Base-by-base conservation (phyloP, 2,888 invertebrate species). In the Lasioglossum villosulum region DNA sequence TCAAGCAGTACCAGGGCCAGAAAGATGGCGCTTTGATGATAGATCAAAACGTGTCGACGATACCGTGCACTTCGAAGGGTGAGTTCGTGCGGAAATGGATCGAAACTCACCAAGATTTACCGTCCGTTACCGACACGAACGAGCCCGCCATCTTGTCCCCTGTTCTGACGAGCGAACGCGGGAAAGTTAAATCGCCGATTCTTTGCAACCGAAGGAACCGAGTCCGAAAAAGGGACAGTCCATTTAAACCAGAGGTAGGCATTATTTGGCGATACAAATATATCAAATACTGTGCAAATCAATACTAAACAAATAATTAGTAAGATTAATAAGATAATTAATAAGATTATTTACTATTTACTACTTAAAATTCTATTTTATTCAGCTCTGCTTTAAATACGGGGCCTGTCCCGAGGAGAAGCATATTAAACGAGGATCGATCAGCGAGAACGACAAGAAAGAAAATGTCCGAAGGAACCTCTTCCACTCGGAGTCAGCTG, bases 81-180 rank as follows among this genome's bases (percentile, higher is more conserved):
- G 90, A 93, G 45, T 91, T 88, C 72, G 88, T 93, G 4, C 80
- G 86, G n/a, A 86, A 89, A 56, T 93, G 93, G 93, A 83, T 92
- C 42, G 87, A 89, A 70, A 82, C 86, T 42, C 89, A 90, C 42
- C 68, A 70, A 5, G 14, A 34, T 14, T 8, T 63, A 16, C 1
- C 63, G 1, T 6, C 34, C 8, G 10, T 66, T 66, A 30, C 14
- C 39, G 76, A 52, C 12, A 10, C 42, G 12, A 23, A 39, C 1
- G 68, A 80, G 23, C 19, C 30, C 4, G 30, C 63, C 0, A 14
- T 27, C 1, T 59, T 30, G 8, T 82, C 82, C 1, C 75, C 86
- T 1, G 52, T 83, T n/a, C n/a, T 42, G 4, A 0, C 16, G 14
- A 63, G 30, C 30, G 71, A 77, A 0, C 12, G n/a, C 8, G 4